Conservation (phyloP, 1,140 invertebrate genomes). For the Megalonaias nervosa region DNA sequence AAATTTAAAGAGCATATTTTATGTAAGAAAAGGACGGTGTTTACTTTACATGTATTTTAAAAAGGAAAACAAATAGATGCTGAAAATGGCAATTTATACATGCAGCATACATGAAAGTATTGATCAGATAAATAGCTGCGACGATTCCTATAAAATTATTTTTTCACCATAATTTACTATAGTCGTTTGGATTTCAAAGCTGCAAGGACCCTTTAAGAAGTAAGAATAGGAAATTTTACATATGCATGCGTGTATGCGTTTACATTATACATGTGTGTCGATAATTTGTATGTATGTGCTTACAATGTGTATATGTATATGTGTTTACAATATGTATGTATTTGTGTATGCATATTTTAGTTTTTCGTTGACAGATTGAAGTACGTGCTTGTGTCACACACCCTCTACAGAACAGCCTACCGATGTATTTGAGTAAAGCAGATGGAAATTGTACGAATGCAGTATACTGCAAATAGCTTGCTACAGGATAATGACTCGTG, state of each 20-base stretch:
- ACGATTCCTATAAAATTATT: no score
- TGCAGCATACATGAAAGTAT: no score
- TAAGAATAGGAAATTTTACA: background rate
- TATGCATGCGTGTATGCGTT: no score
- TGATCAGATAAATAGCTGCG: no score
- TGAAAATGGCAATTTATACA: no score
- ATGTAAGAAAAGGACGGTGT: background rate
- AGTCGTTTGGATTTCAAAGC: no score
- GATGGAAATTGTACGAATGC: no score
- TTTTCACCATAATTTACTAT: no score
- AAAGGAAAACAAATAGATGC: no score
- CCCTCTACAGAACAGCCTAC: slow-evolving; percentile 24
- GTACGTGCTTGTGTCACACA: slow-evolving; percentile 15
- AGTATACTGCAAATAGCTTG: no score
- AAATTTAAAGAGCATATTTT: background rate
- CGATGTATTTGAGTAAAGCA: background rate
- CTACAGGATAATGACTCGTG: no score
- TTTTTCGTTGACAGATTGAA: slow-evolving; percentile 13
- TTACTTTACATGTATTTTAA: background rate
- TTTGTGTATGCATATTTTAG: background rate
- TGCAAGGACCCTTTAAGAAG: background rate
- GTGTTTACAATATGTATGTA: background rate
- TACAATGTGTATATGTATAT: background rate
- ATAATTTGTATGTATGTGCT: background rate
- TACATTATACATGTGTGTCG: background rate